These are phyloP conservation scores for Drosophila paulistorum DNA, from an alignment of 1,140 invertebrate genomes.

Conservation along the genomic window DNA sequence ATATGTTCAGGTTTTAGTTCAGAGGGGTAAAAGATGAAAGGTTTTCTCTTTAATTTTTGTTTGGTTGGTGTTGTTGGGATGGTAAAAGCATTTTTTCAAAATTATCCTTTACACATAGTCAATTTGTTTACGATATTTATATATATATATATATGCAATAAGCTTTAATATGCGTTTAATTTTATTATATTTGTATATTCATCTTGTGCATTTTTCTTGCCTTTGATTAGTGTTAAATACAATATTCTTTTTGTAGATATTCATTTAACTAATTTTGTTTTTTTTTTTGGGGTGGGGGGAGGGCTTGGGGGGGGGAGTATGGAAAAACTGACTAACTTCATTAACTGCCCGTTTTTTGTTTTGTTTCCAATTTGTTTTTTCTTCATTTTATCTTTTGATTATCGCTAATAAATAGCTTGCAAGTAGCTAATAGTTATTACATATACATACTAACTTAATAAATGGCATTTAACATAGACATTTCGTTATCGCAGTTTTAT, in stretches of 20 bases:
- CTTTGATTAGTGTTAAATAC: conserved; percentile 46
- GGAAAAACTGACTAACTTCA: conserved; percentile 74
- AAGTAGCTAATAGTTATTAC: conserved; percentile 34
- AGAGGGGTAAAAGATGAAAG: conserved; percentile 36
- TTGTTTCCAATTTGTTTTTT: too few species aligned
- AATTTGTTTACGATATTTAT: conserved; percentile 49
- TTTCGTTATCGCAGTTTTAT: conserved; percentile 32
- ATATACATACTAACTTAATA: conserved; percentile 25
- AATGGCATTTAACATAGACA: conserved; percentile 61
- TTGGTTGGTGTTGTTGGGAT: not conserved
- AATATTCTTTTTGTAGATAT: conserved; percentile 29
- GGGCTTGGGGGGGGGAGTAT: conserved; percentile 32
- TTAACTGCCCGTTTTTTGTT: conserved; percentile 44
- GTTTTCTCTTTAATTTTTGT: not conserved
- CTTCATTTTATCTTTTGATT: conserved; percentile 51
- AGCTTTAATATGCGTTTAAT: conserved; percentile 41
- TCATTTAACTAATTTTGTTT: conserved; percentile 64
- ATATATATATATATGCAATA: conserved; percentile 12
- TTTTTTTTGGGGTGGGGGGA: too few species aligned
- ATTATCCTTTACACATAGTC: conserved; percentile 53
- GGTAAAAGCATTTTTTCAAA: conserved; percentile 57
- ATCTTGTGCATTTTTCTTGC: conserved; percentile 43
- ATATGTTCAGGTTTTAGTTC: conserved; percentile 47
- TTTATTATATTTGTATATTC: conserved; percentile 23
- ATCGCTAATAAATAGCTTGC: conserved; percentile 70